A percentile compares a stretch with the other conserved stretches of the same genome.
Conservation (phyloP, 2,797 vertebrate species). For the Dromococcyx pavoninus region DNA sequence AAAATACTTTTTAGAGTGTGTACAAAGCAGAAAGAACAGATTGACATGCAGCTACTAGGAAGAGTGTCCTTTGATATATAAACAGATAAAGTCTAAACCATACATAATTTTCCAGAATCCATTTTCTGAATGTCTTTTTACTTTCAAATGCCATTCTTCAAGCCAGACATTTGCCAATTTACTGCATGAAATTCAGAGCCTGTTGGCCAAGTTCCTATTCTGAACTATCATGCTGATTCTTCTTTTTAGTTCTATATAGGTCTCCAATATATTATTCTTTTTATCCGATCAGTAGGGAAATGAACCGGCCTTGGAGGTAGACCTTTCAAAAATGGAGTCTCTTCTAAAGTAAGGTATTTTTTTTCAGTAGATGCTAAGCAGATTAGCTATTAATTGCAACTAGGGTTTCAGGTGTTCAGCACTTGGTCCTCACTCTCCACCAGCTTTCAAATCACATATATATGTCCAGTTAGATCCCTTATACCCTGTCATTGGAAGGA, state of each 20-base stretch:
- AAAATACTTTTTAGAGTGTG: not conserved
- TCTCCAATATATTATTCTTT: not conserved
- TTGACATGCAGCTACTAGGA: not conserved
- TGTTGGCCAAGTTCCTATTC: not conserved
- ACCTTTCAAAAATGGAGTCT: not conserved
- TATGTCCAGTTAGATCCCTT: not conserved
- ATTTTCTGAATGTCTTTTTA: slow-evolving; percentile 14
- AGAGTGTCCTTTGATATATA: slow-evolving; percentile 21
- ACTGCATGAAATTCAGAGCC: not conserved
- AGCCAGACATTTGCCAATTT: not conserved
- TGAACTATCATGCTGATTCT: not conserved
- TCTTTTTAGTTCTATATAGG: not conserved
- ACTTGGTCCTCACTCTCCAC: not conserved
- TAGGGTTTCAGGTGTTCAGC: not conserved
- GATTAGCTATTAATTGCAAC: not conserved
- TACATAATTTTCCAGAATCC: not conserved
- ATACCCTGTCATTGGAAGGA: not conserved
- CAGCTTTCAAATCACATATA: not conserved
- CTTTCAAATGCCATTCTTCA: not conserved
- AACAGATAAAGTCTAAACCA: slow-evolving; percentile 9
- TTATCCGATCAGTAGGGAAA: not conserved
- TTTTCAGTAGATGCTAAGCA: not conserved
- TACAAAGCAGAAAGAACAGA: slow-evolving; percentile 23
- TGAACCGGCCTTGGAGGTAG: not conserved
- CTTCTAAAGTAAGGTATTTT: not conserved